Evolutionary conservation across 2,888 invertebrate genomes (phyloP).

Genomic region (Gastrophysa polygoni): DNA sequence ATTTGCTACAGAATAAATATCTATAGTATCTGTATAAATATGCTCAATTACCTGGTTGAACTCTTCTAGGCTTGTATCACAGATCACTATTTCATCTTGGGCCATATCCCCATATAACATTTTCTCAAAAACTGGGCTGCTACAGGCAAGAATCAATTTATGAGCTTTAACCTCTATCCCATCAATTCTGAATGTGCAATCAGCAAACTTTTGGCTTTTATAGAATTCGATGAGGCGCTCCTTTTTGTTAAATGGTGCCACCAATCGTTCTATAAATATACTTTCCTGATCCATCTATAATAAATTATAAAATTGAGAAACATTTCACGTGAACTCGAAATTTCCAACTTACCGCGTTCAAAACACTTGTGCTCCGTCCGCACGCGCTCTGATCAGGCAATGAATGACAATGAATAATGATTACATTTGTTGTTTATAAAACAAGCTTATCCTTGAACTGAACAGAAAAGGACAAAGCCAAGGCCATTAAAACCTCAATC

Average conservation of each 20-base stretch:
- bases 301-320: conserved; percentile 1
- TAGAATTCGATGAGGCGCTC: conserved; percentile 28
- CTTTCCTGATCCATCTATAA: conserved; percentile 30
- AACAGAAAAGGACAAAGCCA: conserved; percentile 49
- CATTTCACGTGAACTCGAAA: neutral
- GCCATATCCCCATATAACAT: conserved; percentile 71
- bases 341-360: conserved; percentile 25
- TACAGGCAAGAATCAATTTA: conserved; percentile 67
- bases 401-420: conserved; percentile 23
- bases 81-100: conserved; percentile 59
- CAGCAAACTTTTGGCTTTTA: conserved; percentile 46
- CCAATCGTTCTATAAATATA: conserved; percentile 20
- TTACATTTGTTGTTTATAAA: conserved; percentile 34
- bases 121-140: conserved; percentile 72
- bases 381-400: conserved; percentile 25
- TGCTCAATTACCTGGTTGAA: conserved; percentile 67
- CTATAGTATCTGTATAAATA: conserved; percentile 66
- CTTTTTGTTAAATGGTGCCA: conserved; percentile 21
- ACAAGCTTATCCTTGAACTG: conserved; percentile 48
- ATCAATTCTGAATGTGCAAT: conserved; percentile 65
- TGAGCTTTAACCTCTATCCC: conserved; percentile 64
- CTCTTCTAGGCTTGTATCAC: conserved; percentile 66
- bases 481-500: conserved; percentile 32
- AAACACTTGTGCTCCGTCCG: conserved; percentile 12
- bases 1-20: conserved; percentile 63